Evolutionary conservation across 2,888 invertebrate genomes (phyloP).

Genomic region (Schrankia costaestrigalis): DNA sequence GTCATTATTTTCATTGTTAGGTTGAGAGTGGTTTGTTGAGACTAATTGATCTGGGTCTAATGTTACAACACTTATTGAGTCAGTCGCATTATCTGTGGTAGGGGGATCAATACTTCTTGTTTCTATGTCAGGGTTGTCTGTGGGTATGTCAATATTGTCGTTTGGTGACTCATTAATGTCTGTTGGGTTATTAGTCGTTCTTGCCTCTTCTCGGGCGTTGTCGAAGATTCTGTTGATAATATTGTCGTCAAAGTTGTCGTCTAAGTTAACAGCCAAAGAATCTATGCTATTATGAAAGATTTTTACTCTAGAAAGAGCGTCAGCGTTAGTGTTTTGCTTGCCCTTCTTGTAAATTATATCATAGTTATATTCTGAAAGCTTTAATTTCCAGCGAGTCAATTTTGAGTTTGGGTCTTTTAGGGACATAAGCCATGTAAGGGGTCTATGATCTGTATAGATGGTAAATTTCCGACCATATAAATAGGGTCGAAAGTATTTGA

Average conservation of each 20-base stretch:
- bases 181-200: too few relatives aligned
- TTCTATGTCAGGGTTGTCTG: too few relatives aligned
- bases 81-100: too few relatives aligned
- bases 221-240: not conserved
- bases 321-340: not conserved
- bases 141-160: too few relatives aligned
- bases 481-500: constrained; percentile 6
- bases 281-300: not conserved
- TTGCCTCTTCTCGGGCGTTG: too few relatives aligned
- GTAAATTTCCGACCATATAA: constrained; percentile 7
- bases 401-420: not conserved
- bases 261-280: not conserved
- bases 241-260: not conserved
- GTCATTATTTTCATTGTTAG: too few relatives aligned
- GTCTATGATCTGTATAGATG: not conserved
- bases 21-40: too few relatives aligned
- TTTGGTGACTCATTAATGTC: too few relatives aligned
- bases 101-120: too few relatives aligned
- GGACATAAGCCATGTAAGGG: too few relatives aligned
- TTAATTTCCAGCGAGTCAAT: not conserved
- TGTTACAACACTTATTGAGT: too few relatives aligned
- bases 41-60: too few relatives aligned
- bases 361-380: not conserved
- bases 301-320: not conserved
- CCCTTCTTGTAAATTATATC: not conserved